Base-by-base conservation (phyloP, 2,888 invertebrate species). In the Andrena fulva region DNA sequence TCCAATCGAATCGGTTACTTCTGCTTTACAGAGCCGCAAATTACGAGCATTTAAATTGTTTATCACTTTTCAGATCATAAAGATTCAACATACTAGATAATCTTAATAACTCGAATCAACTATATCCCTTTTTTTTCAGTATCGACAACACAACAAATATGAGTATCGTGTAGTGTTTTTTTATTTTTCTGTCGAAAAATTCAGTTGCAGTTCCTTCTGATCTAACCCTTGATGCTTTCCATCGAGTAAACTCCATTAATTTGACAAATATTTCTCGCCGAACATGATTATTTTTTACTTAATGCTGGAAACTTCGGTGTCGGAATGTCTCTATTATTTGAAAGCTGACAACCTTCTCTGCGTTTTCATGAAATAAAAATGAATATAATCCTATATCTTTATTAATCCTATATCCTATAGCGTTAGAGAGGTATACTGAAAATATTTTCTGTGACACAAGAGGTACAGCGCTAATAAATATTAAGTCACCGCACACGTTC, bases 1-100 rank as follows among this genome's bases (percentile, higher is more conserved):
- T 86, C 82, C 80, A 86, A 86, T 84, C 89, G 89, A 91, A 88
- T 87, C 89, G 86, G 86, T 90, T 78, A 82, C 86, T 77, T 64
- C 69, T 78, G 72, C 75, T 68, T 78, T 35, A 2, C 10, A 8
- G 35, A 54, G n/a, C 62, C 35, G 52, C 7, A 29, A 31, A 71
- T 52, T 60, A 20, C 35, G 29, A 50, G 54, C 24, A 50, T 62
- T 67, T 0, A 16, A 54, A 33, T 50, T 52, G 29, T 20, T 59
- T 31, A n/a, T 35, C 16, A 24, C 27, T 27, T 63, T 69, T 33
- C 1, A 31, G 27, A 31, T 56, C 8, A 20, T 16, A 29, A 56
- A 7, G 16, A 62, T 10, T 54, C 7, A 3, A 5, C 64, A 24
- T 31, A 29, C 50, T n/a, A 33, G 7, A 29, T 12, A 60, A 72